Conservation (phyloP, 2,888 invertebrate genomes). For the Clostera curtula region DNA sequence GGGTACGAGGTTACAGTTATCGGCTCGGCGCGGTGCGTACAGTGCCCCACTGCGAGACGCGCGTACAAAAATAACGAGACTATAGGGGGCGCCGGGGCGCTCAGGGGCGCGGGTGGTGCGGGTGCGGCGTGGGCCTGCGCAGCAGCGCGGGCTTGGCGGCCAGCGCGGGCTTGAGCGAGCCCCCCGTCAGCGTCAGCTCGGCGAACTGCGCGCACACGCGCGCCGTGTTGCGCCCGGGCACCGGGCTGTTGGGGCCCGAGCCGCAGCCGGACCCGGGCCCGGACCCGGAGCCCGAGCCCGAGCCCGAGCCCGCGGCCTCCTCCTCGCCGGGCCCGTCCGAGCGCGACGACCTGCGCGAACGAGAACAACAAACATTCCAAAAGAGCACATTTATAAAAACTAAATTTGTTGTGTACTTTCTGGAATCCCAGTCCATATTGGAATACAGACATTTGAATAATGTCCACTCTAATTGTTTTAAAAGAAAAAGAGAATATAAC, state of each 20-base stretch:
- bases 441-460: too few relatives aligned
- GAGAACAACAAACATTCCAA: too few relatives aligned
- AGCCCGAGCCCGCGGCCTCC: conserved; percentile 8
- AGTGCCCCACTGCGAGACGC: conserved; percentile 11
- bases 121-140: conserved; percentile 58
- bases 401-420: too few relatives aligned
- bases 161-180: conserved; percentile 81
- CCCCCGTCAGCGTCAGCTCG: conserved; percentile 77
- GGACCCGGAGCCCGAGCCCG: conserved; percentile 4
- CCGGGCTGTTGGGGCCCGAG: conserved; percentile 47
- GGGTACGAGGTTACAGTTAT: conserved; percentile 32
- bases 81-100: conserved; percentile 7
- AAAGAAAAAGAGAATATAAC: too few relatives aligned
- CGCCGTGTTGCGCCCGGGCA: conserved; percentile 76
- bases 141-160: conserved; percentile 89
- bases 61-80: conserved; percentile 26
- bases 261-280: conserved; percentile 9
- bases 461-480: too few relatives aligned
- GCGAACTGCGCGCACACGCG: conserved; percentile 79
- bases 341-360: conserved; percentile 5
- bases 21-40: conserved; percentile 2
- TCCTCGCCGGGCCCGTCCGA: conserved; percentile 16
- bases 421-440: too few relatives aligned
- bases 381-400: too few relatives aligned
- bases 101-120: conserved; percentile 19